phyloP scores from a whole-genome alignment of 2,113 vertebrate species.

The Pundamilia nyererei region DNA sequence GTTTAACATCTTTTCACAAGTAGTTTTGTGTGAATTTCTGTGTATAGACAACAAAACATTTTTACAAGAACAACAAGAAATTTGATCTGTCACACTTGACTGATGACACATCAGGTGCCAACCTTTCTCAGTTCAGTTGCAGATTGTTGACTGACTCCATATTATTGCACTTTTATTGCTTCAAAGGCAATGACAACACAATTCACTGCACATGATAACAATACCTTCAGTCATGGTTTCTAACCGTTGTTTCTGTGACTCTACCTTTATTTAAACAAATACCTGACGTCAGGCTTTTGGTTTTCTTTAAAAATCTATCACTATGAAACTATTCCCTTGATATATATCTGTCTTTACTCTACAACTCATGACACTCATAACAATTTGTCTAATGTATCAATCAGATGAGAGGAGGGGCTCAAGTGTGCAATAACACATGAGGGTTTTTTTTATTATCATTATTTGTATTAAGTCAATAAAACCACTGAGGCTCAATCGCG shows the following conservation, averaged over 20 bases:
- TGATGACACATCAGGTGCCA: background rate
- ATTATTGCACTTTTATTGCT: background rate
- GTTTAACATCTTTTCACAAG: background rate
- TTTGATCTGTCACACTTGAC: background rate
- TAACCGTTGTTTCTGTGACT: background rate
- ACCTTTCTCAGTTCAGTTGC: background rate
- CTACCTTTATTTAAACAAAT: background rate
- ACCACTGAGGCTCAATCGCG: rapidly evolving
- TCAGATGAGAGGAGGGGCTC: background rate
- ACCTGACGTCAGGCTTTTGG: background rate
- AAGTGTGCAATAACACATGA: background rate
- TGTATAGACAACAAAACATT: background rate
- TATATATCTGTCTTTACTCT: background rate
- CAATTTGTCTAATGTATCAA: rapidly evolving
- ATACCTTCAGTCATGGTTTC: background rate
- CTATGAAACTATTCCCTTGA: background rate
- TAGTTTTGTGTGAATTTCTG: background rate
- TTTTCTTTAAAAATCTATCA: background rate
- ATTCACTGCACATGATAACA: background rate
- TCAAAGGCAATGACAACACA: background rate
- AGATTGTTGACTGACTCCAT: background rate
- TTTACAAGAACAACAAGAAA: background rate
- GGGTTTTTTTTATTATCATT: rapidly evolving
- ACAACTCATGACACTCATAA: background rate
- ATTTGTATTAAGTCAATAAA: background rate